phyloP scores from a whole-genome alignment of 2,797 vertebrate genomes.

The Phaenicophaeus curvirostris region DNA sequence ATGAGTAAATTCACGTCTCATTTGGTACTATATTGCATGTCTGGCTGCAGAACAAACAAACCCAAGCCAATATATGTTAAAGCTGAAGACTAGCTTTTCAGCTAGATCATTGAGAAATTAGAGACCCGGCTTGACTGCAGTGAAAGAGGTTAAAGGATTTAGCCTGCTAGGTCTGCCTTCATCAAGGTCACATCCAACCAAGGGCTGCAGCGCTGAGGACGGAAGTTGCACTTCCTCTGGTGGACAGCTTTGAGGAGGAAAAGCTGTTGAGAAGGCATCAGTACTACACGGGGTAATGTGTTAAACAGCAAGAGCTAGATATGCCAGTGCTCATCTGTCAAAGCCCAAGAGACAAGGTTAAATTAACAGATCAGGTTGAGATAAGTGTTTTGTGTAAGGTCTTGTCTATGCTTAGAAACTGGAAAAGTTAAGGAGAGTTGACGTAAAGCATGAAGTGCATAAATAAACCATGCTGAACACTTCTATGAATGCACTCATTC shows the following conservation, averaged over 20 bases:
- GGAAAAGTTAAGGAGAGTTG: neutral
- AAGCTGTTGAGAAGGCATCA: neutral
- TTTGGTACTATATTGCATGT: neutral
- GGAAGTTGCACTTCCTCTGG: neutral
- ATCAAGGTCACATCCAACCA: rapidly evolving
- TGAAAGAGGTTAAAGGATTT: neutral
- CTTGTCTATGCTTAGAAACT: neutral
- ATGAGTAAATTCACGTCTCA: neutral
- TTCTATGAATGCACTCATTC: neutral
- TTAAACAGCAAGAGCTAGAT: neutral
- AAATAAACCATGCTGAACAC: neutral
- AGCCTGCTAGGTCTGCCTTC: neutral
- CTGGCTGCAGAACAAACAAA: neutral
- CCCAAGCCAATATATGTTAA: neutral
- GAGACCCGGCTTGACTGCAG: rapidly evolving
- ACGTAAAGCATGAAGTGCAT: neutral
- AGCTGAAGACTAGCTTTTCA: neutral
- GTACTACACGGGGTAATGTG: rapidly evolving
- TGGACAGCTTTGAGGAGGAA: neutral
- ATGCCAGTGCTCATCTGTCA: neutral
- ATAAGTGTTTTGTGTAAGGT: neutral
- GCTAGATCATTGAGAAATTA: neutral
- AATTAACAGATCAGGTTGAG: conserved; percentile 4
- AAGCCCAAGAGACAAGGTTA: neutral
- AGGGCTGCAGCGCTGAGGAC: neutral